Conservation (phyloP, 2,797 vertebrate species). For the Sarcoramphus papa region DNA sequence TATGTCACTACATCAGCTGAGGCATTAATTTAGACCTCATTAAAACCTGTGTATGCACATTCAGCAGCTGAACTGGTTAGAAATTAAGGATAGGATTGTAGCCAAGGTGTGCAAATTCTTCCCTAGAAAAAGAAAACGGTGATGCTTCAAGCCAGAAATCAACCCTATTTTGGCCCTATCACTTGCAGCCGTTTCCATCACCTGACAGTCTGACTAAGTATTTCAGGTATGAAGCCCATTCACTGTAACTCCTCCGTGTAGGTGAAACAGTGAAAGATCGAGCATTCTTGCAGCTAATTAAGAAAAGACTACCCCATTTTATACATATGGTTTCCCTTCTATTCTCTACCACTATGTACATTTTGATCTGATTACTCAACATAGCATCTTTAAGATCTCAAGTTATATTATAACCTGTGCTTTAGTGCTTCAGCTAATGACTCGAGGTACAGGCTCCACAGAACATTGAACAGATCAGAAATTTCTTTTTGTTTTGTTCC, state of each 20-base stretch:
- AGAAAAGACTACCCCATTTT: not conserved
- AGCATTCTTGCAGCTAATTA: not conserved
- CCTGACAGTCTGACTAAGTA: not conserved
- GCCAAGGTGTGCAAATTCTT: not conserved
- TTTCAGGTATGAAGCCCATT: not conserved
- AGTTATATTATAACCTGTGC: not conserved
- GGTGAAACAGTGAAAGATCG: not conserved
- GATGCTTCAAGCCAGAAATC: not conserved
- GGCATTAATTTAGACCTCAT: not conserved
- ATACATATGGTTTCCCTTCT: not conserved
- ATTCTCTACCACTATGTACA: not conserved
- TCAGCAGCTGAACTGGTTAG: not conserved
- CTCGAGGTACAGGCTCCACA: not conserved
- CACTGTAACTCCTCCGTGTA: not conserved
- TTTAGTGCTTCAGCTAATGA: not conserved
- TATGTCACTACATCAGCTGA: not conserved
- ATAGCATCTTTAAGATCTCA: not conserved
- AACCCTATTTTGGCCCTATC: not conserved
- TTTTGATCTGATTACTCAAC: not conserved
- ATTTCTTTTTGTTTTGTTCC: not conserved
- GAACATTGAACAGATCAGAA: not conserved
- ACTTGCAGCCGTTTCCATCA: not conserved
- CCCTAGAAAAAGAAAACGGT: not conserved
- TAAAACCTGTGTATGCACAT: not conserved
- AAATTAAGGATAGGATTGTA: not conserved